These are phyloP conservation scores for Siderastrea siderea DNA, from an alignment of 92 coral and sea anemone genomes.

Conservation along the genomic window DNA sequence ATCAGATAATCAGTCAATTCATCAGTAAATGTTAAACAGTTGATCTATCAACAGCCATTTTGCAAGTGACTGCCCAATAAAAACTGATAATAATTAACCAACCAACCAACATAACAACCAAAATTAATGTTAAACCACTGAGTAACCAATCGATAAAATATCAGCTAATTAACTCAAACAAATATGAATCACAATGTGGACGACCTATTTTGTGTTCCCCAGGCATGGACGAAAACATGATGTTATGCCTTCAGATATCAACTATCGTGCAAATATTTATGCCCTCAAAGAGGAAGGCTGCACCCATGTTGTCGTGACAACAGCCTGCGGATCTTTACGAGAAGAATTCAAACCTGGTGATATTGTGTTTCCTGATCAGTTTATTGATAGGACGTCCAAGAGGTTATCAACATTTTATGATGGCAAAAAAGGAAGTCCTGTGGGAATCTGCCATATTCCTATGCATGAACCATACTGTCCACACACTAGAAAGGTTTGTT, in stretches of 20 bases:
- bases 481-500: constrained; percentile 82
- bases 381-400: constrained; percentile 94
- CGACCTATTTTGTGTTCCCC: not conserved
- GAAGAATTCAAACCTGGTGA: constrained; percentile 89
- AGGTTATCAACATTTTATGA: constrained; percentile 94
- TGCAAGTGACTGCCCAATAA: too few species aligned
- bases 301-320: constrained; percentile 95
- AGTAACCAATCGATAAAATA: too few species aligned
- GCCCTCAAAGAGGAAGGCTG: constrained; percentile 97
- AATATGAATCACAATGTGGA: not conserved
- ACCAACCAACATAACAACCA: too few species aligned
- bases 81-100: too few species aligned
- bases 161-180: too few species aligned
- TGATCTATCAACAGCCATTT: too few species aligned
- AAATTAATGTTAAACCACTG: too few species aligned
- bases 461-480: constrained; percentile 97
- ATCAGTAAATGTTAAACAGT: too few species aligned
- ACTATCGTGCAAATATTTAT: constrained; percentile 93
- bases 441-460: constrained; percentile 94
- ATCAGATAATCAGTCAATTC: too few species aligned
- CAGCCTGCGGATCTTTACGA: constrained; percentile 95
- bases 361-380: constrained; percentile 95
- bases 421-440: constrained; percentile 89
- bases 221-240: constrained; percentile 97
- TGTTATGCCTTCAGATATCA: constrained; percentile 90